phyloP scores from a whole-genome alignment of 2,888 invertebrate genomes.

The Latrodectus elegans region DNA sequence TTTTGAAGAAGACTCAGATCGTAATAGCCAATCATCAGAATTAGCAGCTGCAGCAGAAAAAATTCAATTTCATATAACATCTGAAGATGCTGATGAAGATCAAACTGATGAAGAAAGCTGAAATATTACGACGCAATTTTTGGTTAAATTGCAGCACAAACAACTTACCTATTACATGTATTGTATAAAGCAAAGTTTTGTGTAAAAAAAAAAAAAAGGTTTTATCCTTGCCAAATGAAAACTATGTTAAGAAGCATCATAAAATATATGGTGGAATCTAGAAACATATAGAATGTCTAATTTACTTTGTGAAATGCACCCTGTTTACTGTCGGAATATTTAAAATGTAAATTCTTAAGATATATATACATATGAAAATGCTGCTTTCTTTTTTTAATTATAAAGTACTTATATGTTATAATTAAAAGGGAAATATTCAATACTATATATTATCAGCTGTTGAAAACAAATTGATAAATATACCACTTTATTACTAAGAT shows the following conservation, averaged over 20 bases:
- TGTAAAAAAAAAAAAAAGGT: not conserved
- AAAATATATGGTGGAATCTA: not conserved
- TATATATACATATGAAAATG: no score
- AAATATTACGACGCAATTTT: constrained; percentile 15
- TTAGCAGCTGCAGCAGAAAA: constrained; percentile 71
- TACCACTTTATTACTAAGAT: no score
- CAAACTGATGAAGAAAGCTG: constrained; percentile 31
- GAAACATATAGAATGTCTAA: not conserved
- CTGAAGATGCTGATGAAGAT: constrained; percentile 85
- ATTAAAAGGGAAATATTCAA: no score
- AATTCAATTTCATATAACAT: constrained; percentile 80
- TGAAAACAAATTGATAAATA: no score
- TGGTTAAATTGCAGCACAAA: constrained; percentile 22
- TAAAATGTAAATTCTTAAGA: not conserved
- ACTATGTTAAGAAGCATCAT: not conserved
- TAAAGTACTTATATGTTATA: no score
- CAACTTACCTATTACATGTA: not conserved
- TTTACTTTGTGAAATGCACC: not conserved
- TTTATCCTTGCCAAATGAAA: not conserved
- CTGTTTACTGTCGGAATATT: not conserved
- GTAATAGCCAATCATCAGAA: constrained; percentile 71
- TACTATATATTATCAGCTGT: no score
- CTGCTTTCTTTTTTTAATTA: no score
- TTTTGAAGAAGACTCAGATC: constrained; percentile 78
- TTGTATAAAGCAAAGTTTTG: not conserved